A percentile compares a stretch with the other conserved stretches of the same genome.
phyloP scores from a whole-genome alignment of 2,113 vertebrate genomes.

The Zosterops hypoxanthus region DNA sequence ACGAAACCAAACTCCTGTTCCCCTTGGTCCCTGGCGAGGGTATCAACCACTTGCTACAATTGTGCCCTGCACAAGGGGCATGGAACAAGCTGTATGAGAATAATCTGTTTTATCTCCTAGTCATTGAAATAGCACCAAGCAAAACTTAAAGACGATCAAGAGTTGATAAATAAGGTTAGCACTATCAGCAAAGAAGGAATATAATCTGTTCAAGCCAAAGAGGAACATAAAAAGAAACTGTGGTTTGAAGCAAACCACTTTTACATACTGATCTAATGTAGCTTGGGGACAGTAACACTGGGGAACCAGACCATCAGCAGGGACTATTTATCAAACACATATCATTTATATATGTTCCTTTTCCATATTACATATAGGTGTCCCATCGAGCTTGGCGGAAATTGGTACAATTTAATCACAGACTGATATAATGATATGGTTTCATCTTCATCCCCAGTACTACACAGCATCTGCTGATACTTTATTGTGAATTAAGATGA shows the following conservation, averaged over 20 bases:
- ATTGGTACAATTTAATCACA: neutral
- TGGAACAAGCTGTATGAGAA: neutral
- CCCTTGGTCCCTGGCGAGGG: neutral
- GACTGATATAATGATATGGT: neutral
- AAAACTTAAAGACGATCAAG: neutral
- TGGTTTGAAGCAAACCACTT: neutral
- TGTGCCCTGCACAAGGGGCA: neutral
- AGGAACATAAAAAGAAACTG: fast-evolving
- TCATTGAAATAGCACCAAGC: neutral
- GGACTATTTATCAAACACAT: neutral
- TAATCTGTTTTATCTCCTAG: neutral
- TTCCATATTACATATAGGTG: neutral
- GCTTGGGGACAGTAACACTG: too few relatives aligned
- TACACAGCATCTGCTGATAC: neutral
- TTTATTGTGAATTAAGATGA: neutral
- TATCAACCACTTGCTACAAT: neutral
- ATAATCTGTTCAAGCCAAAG: neutral
- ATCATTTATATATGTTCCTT: neutral
- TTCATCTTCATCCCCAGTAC: neutral
- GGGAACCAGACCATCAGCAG: neutral
- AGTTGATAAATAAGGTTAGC: neutral
- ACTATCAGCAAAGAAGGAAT: neutral
- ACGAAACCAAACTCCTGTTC: fast-evolving
- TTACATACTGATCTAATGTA: fast-evolving
- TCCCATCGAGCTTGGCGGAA: fast-evolving